Percentiles rank a stretch among this genome's conserved stretches.
phyloP scores from a whole-genome alignment of 2,797 vertebrate species.

The Thalassophryne amazonica region DNA sequence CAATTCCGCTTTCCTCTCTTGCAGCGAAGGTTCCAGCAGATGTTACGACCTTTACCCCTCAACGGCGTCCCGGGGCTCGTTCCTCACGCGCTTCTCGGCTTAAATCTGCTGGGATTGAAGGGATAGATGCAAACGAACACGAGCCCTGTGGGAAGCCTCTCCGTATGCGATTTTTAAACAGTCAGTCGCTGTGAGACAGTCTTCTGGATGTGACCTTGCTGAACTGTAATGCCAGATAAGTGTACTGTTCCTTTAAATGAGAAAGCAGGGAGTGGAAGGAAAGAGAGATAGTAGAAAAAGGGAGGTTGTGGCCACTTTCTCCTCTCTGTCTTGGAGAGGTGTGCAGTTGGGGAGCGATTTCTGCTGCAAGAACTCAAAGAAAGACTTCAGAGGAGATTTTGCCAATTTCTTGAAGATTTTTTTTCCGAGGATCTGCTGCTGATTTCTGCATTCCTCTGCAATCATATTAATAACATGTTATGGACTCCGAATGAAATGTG shows the following conservation, averaged over 20 bases:
- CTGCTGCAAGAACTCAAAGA: not conserved
- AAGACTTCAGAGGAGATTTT: not conserved
- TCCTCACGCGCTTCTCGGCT: too few relatives aligned
- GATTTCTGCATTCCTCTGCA: conserved; percentile 1
- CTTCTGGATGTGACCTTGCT: conserved; percentile 12
- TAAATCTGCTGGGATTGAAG: too few relatives aligned
- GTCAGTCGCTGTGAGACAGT: not conserved
- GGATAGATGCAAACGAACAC: too few relatives aligned
- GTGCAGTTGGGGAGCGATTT: conserved; percentile 29
- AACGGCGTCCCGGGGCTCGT: too few relatives aligned
- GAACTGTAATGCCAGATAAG: not conserved
- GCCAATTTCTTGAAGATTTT: conserved; percentile 12
- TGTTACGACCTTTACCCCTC: too few relatives aligned
- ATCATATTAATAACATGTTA: conserved; percentile 9
- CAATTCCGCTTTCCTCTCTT: conserved; percentile 7
- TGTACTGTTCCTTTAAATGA: conserved; percentile 66
- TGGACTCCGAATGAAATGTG: not conserved
- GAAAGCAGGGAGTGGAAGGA: conserved; percentile 16
- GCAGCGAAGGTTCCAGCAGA: too few relatives aligned
- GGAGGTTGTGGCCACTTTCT: conserved; percentile 34
- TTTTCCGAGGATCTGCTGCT: conserved; percentile 11
- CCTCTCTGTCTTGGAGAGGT: conserved; percentile 44
- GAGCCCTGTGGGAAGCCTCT: too few relatives aligned
- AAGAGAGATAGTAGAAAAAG: conserved; percentile 45
- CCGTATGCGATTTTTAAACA: too few relatives aligned